Evolutionary conservation across 2,888 invertebrate species (phyloP), one percentile per base, ranked within the genome.

Genomic region (Penaeus monodon): DNA sequence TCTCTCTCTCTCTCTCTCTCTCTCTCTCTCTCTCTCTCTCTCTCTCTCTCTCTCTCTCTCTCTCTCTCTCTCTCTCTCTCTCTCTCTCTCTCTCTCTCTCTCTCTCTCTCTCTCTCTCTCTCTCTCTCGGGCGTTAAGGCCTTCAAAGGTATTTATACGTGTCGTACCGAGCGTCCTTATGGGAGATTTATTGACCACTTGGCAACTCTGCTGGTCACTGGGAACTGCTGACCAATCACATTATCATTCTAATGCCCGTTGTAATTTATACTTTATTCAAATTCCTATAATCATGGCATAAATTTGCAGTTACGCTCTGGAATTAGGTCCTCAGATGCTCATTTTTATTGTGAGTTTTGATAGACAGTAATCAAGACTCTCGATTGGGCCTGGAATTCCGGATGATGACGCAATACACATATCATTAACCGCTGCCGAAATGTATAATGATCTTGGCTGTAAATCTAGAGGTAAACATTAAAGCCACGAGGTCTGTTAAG

Each of bases 211-310:
- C 73, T 73, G 85, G 80, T 79, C 85, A 74, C 80, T 80, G 80
- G 85, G 74, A 68, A 79, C 80, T 79, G 79, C 85, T 85, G 85
- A 85, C 85, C 85, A 85, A 74, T 85, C 79, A 85, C 85, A 85
- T 85, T 85, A 85, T 85, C 85, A 85, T 85, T 79, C 85, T 85
- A 85, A 85, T 85, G 85, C 74, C 64, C 80, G 70, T 57, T 33
- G 85, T 80, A 85, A 85, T 85, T 85, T 85, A 85, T 85, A 80
- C 66, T 85, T 85, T 85, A 85, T 85, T 85, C 85, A 79, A 80
- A 80, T 74, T 79, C 80, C 85, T 85, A 85, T 85, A 85, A 85
- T 85, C 85, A 85, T 74, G 80, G 85, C 85, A 85, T 85, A 85
- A 85, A 85, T 85, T 85, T 80, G 85, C 85, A 85, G 85, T 85